Percentiles rank a stretch among this genome's conserved stretches.
Conservation (phyloP, 2,113 vertebrate genomes). For the Phodopus roborovskii region DNA sequence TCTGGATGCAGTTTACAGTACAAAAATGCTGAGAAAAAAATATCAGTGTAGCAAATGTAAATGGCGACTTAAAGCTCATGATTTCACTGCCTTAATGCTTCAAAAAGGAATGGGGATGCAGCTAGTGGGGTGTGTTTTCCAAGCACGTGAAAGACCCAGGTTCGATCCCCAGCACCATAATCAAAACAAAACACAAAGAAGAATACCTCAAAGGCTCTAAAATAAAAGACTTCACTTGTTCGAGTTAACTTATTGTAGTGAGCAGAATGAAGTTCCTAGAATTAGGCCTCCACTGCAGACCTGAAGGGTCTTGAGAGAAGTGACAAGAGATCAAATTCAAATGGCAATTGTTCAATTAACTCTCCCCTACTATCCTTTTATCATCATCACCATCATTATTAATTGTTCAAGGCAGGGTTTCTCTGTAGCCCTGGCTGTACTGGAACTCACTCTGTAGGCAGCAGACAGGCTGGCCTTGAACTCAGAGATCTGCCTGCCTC, state of each 20-base stretch:
- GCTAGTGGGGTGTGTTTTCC: not conserved
- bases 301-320: not conserved
- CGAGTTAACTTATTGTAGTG: not conserved
- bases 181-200: not conserved
- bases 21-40: conserved; percentile 22
- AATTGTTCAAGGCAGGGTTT: not conserved
- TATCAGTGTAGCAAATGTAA: not conserved
- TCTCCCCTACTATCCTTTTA: not conserved
- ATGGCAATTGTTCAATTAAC: not conserved
- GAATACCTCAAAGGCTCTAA: not conserved
- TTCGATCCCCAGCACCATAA: not conserved
- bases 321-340: not conserved
- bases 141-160: not conserved
- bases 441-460: not conserved
- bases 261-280: not conserved
- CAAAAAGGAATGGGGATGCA: not conserved
- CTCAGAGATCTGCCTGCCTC: not conserved
- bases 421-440: not conserved
- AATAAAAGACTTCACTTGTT: not conserved
- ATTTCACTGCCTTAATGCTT: not conserved
- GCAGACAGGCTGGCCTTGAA: not conserved
- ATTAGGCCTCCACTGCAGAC: not conserved
- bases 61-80: not conserved
- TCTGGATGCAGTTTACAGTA: not conserved
- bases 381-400: not conserved